Conservation (phyloP, 2,888 invertebrate genomes). For the Mesodorylaimus sp. region DNA sequence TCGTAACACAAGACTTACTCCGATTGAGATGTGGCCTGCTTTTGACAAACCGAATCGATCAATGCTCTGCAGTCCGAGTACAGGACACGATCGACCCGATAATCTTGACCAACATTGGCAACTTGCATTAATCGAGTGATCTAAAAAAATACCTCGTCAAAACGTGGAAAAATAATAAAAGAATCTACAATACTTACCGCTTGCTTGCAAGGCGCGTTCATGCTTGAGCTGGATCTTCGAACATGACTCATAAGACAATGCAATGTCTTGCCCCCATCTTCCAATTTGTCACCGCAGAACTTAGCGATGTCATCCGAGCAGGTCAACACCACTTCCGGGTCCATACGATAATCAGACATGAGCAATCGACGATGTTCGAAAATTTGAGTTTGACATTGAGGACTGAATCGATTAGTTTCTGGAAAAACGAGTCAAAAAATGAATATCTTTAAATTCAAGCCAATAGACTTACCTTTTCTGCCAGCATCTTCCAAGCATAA, state of each 20-base stretch:
- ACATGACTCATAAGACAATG: slow-evolving; percentile 62
- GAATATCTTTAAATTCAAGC: no score
- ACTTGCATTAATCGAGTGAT: slow-evolving; percentile 61
- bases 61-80: slow-evolving; percentile 66
- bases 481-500: slow-evolving; percentile 58
- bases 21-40: slow-evolving; percentile 35
- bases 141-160: slow-evolving; percentile 31
- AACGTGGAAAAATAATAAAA: slow-evolving; percentile 3
- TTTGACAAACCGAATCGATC: slow-evolving; percentile 55
- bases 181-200: slow-evolving; percentile 3
- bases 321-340: slow-evolving; percentile 70
- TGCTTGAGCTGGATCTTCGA: neutral
- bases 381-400: slow-evolving; percentile 47
- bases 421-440: no score
- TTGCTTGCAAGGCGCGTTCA: neutral
- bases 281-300: slow-evolving; percentile 45
- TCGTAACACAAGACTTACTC: slow-evolving; percentile 19
- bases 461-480: slow-evolving; percentile 33
- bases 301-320: slow-evolving; percentile 65
- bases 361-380: slow-evolving; percentile 61
- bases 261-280: slow-evolving; percentile 67
- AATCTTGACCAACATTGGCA: slow-evolving; percentile 80
- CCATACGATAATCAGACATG: slow-evolving; percentile 77
- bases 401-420: neutral
- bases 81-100: slow-evolving; percentile 77